Conservation (phyloP, 2,113 vertebrate genomes). For the Chionodraco myersi region DNA sequence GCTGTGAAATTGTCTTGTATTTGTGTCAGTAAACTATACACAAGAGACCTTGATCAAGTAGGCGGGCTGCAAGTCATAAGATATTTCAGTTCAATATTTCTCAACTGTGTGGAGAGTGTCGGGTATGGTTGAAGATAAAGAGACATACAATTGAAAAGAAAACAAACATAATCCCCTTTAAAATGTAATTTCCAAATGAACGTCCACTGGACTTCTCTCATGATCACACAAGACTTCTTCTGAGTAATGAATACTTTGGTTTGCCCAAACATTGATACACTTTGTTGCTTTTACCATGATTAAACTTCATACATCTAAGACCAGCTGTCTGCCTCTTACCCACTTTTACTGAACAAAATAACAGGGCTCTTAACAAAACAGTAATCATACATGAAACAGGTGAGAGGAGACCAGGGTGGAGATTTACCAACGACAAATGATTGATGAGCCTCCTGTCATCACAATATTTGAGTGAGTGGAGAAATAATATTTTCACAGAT, state of each 20-base stretch:
- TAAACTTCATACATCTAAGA: neutral
- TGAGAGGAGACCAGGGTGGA: neutral
- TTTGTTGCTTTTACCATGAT: conserved; percentile 2
- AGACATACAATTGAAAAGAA: neutral
- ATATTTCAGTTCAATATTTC: conserved; percentile 19
- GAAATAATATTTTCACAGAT: neutral
- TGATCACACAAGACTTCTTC: neutral
- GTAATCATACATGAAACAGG: conserved; percentile 5
- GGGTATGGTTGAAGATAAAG: neutral
- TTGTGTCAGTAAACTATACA: conserved; percentile 34
- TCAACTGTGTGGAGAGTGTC: neutral
- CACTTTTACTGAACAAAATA: conserved; percentile 9
- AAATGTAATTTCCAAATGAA: conserved; percentile 20
- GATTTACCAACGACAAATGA: neutral
- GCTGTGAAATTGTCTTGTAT: conserved; percentile 14
- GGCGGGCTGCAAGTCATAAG: conserved; percentile 20
- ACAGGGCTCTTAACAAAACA: neutral
- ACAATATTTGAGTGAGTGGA: neutral
- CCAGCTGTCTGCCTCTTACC: neutral
- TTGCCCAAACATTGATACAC: conserved; percentile 27
- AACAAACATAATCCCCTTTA: neutral
- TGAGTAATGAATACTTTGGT: conserved; percentile 25
- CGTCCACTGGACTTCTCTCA: neutral
- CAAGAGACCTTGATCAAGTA: conserved; percentile 46
- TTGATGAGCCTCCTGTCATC: neutral